Conservation (phyloP, 1,140 invertebrate genomes). For the Holcopasites calliopsidis region DNA sequence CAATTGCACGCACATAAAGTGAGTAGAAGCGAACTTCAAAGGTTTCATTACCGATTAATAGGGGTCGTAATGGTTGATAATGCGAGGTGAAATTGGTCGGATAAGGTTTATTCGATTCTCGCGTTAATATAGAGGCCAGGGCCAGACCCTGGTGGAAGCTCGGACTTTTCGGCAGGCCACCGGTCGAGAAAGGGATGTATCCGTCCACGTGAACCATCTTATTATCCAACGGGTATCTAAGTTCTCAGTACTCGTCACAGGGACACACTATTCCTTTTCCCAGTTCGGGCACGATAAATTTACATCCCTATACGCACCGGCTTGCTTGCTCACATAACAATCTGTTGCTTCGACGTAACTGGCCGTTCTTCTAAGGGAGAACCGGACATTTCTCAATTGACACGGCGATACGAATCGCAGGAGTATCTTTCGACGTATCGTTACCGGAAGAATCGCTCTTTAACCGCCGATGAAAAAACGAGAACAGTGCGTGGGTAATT, state of each 20-base stretch:
- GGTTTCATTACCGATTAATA: constrained; percentile 73
- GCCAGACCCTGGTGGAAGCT: constrained; percentile 91
- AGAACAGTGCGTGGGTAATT: background rate
- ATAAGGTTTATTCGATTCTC: constrained; percentile 69
- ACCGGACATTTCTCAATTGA: background rate
- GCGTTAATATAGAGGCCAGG: constrained; percentile 81
- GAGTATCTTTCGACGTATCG: background rate
- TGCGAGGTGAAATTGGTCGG: constrained; percentile 67
- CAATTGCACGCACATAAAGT: background rate
- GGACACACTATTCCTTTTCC: background rate
- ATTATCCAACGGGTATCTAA: background rate
- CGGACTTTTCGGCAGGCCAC: constrained; percentile 89
- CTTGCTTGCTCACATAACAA: constrained; percentile 51
- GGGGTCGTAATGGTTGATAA: constrained; percentile 75
- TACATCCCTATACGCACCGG: constrained; percentile 29
- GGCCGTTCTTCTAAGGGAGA: constrained; percentile 24
- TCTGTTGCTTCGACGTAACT: constrained; percentile 63
- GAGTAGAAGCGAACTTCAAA: background rate
- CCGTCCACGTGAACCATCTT: constrained; percentile 80
- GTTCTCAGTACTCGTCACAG: background rate
- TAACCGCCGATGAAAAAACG: background rate
- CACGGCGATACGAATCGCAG: background rate
- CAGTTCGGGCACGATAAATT: background rate
- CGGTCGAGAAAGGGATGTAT: constrained; percentile 79
- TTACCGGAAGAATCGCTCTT: background rate